Evolutionary conservation across 1,140 invertebrate genomes (phyloP).

Genomic region (Amyelois transitella): DNA sequence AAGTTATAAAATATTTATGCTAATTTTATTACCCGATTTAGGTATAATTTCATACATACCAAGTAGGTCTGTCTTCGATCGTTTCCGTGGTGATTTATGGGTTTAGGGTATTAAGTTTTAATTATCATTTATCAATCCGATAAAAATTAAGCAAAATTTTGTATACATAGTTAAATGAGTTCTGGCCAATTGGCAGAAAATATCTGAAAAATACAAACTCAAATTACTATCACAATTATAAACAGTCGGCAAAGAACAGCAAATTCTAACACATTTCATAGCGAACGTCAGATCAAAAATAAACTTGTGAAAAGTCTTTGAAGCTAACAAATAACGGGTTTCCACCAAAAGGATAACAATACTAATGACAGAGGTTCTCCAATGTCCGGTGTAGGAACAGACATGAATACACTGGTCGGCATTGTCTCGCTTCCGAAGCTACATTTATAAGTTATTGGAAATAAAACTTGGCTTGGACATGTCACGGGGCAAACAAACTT

Average conservation of each 20-base stretch:
- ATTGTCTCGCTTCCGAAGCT: slow-evolving; percentile 7
- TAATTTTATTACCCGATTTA: neutral
- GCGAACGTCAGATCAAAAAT: neutral
- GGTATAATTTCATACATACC: neutral
- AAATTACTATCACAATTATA: too few species aligned
- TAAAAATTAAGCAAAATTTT: neutral
- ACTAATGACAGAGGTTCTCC: neutral
- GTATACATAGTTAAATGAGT: too few species aligned
- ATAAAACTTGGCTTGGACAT: slow-evolving; percentile 32
- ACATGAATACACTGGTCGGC: neutral
- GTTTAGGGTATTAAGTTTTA: neutral
- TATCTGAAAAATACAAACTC: too few species aligned
- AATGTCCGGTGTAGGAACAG: neutral
- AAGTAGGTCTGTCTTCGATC: neutral
- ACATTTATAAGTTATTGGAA: slow-evolving; percentile 15
- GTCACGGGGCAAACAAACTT: slow-evolving; percentile 31
- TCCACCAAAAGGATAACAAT: neutral
- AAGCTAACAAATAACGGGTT: neutral
- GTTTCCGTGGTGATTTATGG: neutral
- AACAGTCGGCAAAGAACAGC: too few species aligned
- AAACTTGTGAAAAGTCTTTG: neutral
- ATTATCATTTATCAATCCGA: neutral
- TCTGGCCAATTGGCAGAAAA: too few species aligned
- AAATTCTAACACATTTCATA: too few species aligned
- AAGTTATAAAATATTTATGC: neutral